phyloP scores from a whole-genome alignment of 2,888 invertebrate genomes.

The Steinernema hermaphroditum region DNA sequence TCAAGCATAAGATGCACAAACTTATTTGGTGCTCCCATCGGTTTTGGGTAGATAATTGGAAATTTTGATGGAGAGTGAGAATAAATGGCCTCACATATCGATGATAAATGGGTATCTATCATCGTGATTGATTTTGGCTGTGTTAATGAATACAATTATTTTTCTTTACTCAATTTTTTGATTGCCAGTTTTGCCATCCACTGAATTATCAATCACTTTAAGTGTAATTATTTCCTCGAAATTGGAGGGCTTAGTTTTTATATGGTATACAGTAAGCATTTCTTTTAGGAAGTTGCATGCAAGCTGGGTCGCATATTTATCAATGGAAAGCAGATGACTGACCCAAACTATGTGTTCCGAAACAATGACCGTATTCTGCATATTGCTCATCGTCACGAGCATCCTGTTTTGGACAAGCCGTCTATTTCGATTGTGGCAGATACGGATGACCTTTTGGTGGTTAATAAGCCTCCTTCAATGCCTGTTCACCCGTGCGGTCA shows the following conservation, averaged over 20 bases:
- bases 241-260: no score
- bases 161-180: not conserved
- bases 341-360: constrained; percentile 81
- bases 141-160: not conserved
- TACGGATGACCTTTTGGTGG: constrained; percentile 97
- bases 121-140: not conserved
- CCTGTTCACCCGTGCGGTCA: constrained; percentile 87
- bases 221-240: no score
- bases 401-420: constrained; percentile 51
- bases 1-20: no score
- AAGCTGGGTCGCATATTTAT: constrained; percentile 87
- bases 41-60: not conserved
- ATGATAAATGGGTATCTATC: constrained; percentile 13
- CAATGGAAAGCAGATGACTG: constrained; percentile 85
- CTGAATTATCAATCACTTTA: no score
- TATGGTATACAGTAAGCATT: no score
- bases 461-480: constrained; percentile 64
- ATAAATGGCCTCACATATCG: not conserved
- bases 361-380: constrained; percentile 70
- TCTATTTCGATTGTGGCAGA: constrained; percentile 90
- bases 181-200: no score
- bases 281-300: constrained; percentile 78
- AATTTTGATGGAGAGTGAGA: constrained; percentile 1
- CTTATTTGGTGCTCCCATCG: no score
- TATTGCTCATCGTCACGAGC: constrained; percentile 57